Conservation (phyloP, 2,797 vertebrate genomes). For the Coilia nasus region DNA sequence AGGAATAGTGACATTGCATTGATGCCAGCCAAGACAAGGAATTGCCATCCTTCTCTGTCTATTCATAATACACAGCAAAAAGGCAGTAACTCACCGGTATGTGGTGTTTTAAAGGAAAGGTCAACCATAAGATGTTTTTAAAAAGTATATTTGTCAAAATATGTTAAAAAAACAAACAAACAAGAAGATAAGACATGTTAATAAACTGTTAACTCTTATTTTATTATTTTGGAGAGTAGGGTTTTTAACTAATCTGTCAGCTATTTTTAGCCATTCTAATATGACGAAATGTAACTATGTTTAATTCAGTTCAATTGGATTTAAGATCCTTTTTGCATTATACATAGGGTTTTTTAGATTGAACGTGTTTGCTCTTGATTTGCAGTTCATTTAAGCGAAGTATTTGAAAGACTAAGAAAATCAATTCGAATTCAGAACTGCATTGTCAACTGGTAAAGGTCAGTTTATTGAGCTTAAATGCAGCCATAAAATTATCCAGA, state of each 20-base stretch:
- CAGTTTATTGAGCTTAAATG: slow-evolving; percentile 6
- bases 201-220: not conserved
- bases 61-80: not conserved
- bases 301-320: too few relatives aligned
- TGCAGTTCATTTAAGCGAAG: not conserved
- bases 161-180: not conserved
- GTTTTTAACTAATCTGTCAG: too few relatives aligned
- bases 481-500: not conserved
- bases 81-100: not conserved
- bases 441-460: not conserved
- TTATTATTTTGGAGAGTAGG: not conserved
- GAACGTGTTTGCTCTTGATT: not conserved
- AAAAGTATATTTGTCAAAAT: not conserved
- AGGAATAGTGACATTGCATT: not conserved
- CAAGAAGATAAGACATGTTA: not conserved
- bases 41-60: not conserved
- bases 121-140: not conserved
- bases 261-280: not conserved
- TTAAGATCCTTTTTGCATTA: too few relatives aligned
- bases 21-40: not conserved
- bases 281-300: not conserved
- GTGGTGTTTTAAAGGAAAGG: not conserved
- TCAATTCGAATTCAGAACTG: not conserved
- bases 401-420: not conserved
- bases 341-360: too few relatives aligned